Evolutionary conservation across 2,797 vertebrate genomes (phyloP).

Genomic region (Micrastur ruficollis): DNA sequence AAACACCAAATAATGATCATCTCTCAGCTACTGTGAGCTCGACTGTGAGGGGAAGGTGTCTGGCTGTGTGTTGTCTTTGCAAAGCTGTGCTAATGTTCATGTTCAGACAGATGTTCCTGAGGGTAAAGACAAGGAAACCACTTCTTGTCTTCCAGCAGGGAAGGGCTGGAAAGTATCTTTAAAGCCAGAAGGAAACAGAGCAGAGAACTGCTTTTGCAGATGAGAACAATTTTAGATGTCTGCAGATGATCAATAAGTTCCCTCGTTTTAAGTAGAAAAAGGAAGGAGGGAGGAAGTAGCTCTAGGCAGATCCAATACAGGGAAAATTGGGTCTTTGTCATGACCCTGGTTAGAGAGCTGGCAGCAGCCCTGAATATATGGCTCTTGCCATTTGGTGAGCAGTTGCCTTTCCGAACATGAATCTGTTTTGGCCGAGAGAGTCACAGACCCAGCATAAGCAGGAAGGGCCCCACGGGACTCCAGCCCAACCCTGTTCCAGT

Average conservation of each 20-base stretch:
- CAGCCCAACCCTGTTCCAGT: not conserved
- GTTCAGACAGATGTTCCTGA: not conserved
- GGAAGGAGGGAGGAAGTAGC: not conserved
- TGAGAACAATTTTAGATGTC: not conserved
- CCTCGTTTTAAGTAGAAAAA: not conserved
- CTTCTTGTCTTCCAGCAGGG: not conserved
- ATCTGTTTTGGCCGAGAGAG: not conserved
- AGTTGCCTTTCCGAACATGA: not conserved
- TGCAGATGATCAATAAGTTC: not conserved
- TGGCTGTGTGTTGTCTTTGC: not conserved
- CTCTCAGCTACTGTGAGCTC: not conserved
- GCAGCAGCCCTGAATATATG: not conserved
- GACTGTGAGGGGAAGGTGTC: not conserved
- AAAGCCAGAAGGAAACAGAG: not conserved
- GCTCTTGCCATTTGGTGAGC: not conserved
- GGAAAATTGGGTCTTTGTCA: not conserved
- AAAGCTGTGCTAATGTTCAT: not conserved
- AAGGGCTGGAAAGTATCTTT: not conserved
- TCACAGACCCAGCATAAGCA: rapidly evolving
- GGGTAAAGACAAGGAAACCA: not conserved
- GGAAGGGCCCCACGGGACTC: not conserved
- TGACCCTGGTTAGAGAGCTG: not conserved
- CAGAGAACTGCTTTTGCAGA: not conserved
- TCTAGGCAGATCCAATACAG: not conserved
- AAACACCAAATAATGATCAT: not conserved